Evolutionary conservation across 2,797 vertebrate species (phyloP), one percentile per base, ranked within the genome.

Genomic region (Chromobotia macracanthus): DNA sequence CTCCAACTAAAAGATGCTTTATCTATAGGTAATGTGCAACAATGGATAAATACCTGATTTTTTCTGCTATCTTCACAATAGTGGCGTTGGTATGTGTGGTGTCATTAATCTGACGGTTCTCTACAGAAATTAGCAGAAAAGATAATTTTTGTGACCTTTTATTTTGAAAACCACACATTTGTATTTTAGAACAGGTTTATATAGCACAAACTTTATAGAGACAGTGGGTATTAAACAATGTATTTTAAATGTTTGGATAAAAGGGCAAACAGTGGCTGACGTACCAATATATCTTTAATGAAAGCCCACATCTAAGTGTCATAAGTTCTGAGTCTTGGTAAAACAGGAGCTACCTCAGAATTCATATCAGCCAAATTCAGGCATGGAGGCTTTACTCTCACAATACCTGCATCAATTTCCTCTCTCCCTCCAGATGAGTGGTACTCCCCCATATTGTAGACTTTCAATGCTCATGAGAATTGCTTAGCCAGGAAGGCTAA

Each of bases 381-480:
- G 2, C 25, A 63, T 3, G 9, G 18, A 76, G 74, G 66, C 77
- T 53, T 75, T 81, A 60, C 61, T 61, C 67, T 72, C 35, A 56
- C 38, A 35, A 60, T 58, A 48, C 31, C 50, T 41, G 46, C 16
- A 68, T 80, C 35, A 69, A 66, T 68, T 81, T 81, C 55, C 76
- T 70, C 56, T 80, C 41, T 35, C 50, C 58, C 21, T n/a, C 51
- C 31, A 72, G 46, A 56, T 70, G 21, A 79, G 35, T 66, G n/a
- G 44, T 51, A 35, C 46, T 66, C 63, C 23, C 65, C 55, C 60
- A 65, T 78, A 50, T 44, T 72, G 46, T 50, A 60, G 65, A 38
- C 69, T 80, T 81, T 58, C 71, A 68, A 21, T n/a, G 48, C 53
- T 75, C 77, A 31, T 67, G 75, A 76, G 58, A 83, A 82, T 55